phyloP scores from a whole-genome alignment of 2,888 invertebrate species.

The Pollenia angustigena region DNA sequence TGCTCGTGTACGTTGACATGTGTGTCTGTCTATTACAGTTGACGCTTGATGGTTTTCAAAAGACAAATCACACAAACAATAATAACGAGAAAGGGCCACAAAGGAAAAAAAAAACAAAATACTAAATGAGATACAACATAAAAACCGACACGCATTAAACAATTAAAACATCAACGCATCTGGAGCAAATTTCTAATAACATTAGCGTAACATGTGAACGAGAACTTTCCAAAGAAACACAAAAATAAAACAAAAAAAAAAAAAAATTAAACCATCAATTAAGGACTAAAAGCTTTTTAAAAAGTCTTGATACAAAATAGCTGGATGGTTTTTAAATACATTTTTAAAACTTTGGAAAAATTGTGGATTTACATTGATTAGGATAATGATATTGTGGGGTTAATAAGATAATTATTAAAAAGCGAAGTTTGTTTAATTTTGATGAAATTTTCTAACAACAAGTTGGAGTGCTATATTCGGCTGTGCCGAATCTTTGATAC shows the following conservation, averaged over 20 bases:
- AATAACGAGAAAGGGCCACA: not conserved
- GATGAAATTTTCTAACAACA: too few species aligned
- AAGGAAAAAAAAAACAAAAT: not conserved
- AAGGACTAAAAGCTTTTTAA: not conserved
- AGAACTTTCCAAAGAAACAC: not conserved
- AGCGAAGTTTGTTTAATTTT: too few species aligned
- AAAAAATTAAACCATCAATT: slow-evolving; percentile 7
- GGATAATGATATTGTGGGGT: too few species aligned
- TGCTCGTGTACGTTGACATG: not conserved
- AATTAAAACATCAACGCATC: slow-evolving; percentile 57
- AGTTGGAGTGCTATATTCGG: too few species aligned
- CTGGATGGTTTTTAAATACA: not conserved
- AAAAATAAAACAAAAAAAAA: not conserved
- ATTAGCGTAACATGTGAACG: slow-evolving; percentile 21
- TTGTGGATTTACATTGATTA: too few species aligned
- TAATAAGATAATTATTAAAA: too few species aligned
- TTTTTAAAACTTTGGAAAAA: too few species aligned
- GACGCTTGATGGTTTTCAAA: slow-evolving; percentile 6
- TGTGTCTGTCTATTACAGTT: not conserved
- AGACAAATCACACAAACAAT: slow-evolving; percentile 46
- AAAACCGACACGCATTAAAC: slow-evolving; percentile 27
- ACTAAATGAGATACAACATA: not conserved
- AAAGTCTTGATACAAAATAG: not conserved
- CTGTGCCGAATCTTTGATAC: too few species aligned
- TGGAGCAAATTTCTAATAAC: slow-evolving; percentile 32